Base-by-base conservation (phyloP, 2,113 vertebrate genomes). In the Oryzias woworae region DNA sequence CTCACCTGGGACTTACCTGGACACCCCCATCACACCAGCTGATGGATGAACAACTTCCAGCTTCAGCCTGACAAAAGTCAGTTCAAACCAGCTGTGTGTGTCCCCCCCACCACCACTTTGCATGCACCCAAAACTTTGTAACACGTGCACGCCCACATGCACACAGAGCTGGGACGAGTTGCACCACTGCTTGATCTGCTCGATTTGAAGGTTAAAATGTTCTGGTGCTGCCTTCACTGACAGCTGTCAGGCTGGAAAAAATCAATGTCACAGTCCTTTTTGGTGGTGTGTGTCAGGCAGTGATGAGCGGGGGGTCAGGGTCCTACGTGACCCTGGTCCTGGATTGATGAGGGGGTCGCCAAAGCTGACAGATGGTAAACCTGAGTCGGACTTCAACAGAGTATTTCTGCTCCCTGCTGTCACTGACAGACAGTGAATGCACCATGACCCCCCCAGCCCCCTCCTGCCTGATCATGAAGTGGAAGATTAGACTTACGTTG, bases 291-390 rank as follows among this genome's bases (percentile, higher is more conserved):
- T 76, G 64, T 73, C 66, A 66, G 70, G 41, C 58, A 45, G 61
- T 74, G 77, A 76, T 43, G 62, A 22, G 51, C 14, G 23, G n/a
- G 48, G 74, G 76, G 75, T 83, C 75, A 73, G 62, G 68, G 56
- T 78, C 62, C 62, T 36, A 48, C 23, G 58, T 85, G 82, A 89
- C 85, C 82, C 58, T 57, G 3, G 51, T 14, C 2, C 17, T 13
- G 59, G 79, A 85, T 91, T 86, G 26, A 89, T 89, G 55, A 7
- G 14, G 13, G 0, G 42, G 17, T 64, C 66, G 41, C 75, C 71
- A 55, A 58, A 53, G 71, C 80, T 86, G 85, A 86, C 87, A 89
- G 83, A 84, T 85, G 83, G 81, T 31, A 71, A 81, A 83, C 77
- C 77, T 69, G 83, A 81, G 67, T n/a, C 59, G 28, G 78, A 74